Conservation (phyloP, 2,797 vertebrate genomes). For the Hypotaenidia okinawae region DNA sequence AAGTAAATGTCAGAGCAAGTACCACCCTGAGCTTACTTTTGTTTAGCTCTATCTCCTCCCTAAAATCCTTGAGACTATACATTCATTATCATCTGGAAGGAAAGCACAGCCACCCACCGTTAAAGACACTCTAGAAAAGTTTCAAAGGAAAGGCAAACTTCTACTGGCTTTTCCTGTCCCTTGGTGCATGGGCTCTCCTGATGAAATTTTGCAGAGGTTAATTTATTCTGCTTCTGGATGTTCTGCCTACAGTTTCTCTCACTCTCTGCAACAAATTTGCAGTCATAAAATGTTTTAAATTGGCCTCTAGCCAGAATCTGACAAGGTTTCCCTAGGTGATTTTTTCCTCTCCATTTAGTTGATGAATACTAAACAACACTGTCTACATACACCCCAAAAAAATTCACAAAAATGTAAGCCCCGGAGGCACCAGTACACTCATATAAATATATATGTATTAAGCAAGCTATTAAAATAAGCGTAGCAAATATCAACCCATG, state of each 20-base stretch:
- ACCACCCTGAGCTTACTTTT: not conserved
- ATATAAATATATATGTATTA: not conserved
- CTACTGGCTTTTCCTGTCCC: not conserved
- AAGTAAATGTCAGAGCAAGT: not conserved
- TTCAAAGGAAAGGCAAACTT: not conserved
- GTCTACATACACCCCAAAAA: not conserved
- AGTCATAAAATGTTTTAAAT: not conserved
- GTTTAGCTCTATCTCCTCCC: not conserved
- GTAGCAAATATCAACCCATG: not conserved
- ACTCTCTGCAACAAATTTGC: not conserved
- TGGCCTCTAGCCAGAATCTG: not conserved
- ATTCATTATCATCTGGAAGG: not conserved
- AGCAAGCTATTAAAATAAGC: not conserved
- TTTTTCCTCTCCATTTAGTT: conserved; percentile 1
- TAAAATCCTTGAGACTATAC: not conserved
- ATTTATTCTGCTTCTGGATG: conserved; percentile 7
- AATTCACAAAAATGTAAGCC: not conserved
- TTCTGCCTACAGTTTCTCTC: not conserved
- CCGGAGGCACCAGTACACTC: not conserved
- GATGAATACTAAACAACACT: not conserved
- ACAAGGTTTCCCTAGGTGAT: not conserved
- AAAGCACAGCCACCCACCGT: not conserved
- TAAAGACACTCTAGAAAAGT: not conserved
- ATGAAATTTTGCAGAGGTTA: not conserved
- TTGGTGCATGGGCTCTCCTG: not conserved